A percentile compares a stretch with the other conserved stretches of the same genome.
Evolutionary conservation across 2,797 vertebrate genomes (phyloP).

Genomic region (Pempheris klunzingeri): DNA sequence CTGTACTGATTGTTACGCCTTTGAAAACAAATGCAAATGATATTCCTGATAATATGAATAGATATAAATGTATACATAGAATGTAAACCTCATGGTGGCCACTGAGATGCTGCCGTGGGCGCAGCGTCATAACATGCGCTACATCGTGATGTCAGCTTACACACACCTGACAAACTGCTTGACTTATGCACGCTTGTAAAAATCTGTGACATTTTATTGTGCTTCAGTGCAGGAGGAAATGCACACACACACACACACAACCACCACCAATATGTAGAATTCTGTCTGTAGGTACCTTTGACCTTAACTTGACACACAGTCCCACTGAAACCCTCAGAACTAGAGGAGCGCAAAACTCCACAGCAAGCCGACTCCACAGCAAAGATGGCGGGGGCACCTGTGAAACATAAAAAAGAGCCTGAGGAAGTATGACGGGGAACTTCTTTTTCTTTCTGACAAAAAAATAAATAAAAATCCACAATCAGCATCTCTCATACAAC

Average conservation of each 20-base stretch:
- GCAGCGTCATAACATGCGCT: too few relatives aligned
- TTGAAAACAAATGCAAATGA: too few relatives aligned
- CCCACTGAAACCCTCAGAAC: not conserved
- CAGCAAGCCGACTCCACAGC: not conserved
- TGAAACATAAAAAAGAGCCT: not conserved
- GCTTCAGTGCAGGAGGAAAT: too few relatives aligned
- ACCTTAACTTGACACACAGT: not conserved
- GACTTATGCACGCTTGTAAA: too few relatives aligned
- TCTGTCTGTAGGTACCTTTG: not conserved
- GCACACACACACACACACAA: not conserved
- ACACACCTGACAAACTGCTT: too few relatives aligned
- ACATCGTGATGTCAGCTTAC: too few relatives aligned
- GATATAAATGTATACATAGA: too few relatives aligned
- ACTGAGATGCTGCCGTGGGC: too few relatives aligned
- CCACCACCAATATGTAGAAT: not conserved
- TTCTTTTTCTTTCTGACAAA: not conserved
- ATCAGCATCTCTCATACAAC: not conserved
- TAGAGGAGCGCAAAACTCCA: not conserved
- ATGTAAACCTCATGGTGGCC: too few relatives aligned
- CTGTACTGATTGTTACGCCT: too few relatives aligned
- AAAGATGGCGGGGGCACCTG: not conserved
- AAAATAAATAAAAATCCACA: not conserved
- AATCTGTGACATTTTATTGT: too few relatives aligned
- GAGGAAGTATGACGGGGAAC: not conserved
- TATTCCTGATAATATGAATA: too few relatives aligned